Percentiles rank a stretch among this genome's conserved stretches.
These are phyloP conservation scores for Poeciliopsis prolifica DNA, from an alignment of 2,113 vertebrate species.

Conservation along the genomic window DNA sequence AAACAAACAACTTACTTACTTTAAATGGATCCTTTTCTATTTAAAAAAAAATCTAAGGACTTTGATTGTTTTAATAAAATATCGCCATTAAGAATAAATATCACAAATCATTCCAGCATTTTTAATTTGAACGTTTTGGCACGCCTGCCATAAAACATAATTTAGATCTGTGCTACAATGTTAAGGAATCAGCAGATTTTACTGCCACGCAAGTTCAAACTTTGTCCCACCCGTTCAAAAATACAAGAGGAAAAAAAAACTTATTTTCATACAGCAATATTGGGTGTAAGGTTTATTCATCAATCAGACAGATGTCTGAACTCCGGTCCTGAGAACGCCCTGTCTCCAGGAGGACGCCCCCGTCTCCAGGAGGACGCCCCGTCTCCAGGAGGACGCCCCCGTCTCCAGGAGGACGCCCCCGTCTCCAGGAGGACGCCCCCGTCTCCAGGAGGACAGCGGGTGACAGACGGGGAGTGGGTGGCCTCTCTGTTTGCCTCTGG, in stretches of 20 bases:
- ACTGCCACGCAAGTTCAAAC: neutral
- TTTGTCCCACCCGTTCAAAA: neutral
- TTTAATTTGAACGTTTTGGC: too few species aligned
- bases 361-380: conserved; percentile 4
- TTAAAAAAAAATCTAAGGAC: neutral
- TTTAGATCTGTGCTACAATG: neutral
- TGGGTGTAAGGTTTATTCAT: neutral
- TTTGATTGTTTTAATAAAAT: neutral
- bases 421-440: too few species aligned
- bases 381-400: conserved; percentile 8
- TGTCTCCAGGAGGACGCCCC: conserved; percentile 3
- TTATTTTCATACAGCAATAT: neutral
- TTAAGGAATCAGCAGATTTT: neutral
- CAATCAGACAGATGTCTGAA: neutral
- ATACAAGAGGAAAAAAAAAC: neutral
- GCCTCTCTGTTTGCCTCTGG: conserved; percentile 69
- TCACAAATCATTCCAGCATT: too few species aligned
- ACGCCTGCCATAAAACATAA: neutral
- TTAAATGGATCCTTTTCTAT: neutral
- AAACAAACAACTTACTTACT: neutral
- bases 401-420: too few species aligned
- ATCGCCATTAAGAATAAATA: too few species aligned
- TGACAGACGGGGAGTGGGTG: conserved; percentile 57
- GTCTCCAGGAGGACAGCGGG: conserved; percentile 18
- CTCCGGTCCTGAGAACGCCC: neutral